These are phyloP conservation scores for Schizopygopsis malacanthus DNA, from an alignment of 2,797 vertebrate genomes.

Conservation along the genomic window DNA sequence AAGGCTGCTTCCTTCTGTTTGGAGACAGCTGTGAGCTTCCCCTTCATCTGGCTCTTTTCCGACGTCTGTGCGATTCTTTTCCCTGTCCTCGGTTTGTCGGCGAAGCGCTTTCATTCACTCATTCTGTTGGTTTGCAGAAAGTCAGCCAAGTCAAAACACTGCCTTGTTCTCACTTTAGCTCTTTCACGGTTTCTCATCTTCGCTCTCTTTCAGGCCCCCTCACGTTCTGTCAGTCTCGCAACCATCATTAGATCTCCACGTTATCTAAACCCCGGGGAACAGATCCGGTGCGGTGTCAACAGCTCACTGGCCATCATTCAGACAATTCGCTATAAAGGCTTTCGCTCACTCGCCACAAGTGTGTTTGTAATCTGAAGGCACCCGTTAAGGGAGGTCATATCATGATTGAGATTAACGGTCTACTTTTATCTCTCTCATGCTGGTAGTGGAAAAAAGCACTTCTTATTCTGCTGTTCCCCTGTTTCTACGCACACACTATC, in stretches of 20 bases:
- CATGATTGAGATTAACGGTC: constrained; percentile 19
- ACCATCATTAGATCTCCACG: constrained; percentile 30
- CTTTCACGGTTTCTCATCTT: constrained; percentile 7
- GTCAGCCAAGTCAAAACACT: constrained; percentile 39
- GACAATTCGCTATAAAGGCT: not conserved
- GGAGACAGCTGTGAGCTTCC: constrained; percentile 62
- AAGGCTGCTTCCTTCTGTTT: constrained; percentile 59
- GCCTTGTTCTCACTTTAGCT: constrained; percentile 42
- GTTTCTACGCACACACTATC: not conserved
- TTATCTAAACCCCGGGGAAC: constrained; percentile 26
- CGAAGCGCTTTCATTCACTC: constrained; percentile 45
- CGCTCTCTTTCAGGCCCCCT: constrained; percentile 61
- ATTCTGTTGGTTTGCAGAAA: constrained; percentile 42
- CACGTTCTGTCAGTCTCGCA: constrained; percentile 55
- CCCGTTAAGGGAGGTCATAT: constrained; percentile 13
- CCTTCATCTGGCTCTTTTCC: constrained; percentile 66
- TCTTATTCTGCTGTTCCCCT: not conserved
- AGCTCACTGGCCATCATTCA: constrained; percentile 37
- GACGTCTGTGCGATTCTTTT: constrained; percentile 31
- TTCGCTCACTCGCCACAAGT: not conserved
- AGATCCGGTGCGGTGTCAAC: constrained; percentile 13
- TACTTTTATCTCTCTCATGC: constrained; percentile 25
- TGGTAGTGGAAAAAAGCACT: not conserved
- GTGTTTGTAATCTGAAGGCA: constrained; percentile 27
- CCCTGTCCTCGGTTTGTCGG: constrained; percentile 20